These are phyloP conservation scores for Netelia inedita DNA, from an alignment of 2,888 invertebrate genomes.

Conservation along the genomic window DNA sequence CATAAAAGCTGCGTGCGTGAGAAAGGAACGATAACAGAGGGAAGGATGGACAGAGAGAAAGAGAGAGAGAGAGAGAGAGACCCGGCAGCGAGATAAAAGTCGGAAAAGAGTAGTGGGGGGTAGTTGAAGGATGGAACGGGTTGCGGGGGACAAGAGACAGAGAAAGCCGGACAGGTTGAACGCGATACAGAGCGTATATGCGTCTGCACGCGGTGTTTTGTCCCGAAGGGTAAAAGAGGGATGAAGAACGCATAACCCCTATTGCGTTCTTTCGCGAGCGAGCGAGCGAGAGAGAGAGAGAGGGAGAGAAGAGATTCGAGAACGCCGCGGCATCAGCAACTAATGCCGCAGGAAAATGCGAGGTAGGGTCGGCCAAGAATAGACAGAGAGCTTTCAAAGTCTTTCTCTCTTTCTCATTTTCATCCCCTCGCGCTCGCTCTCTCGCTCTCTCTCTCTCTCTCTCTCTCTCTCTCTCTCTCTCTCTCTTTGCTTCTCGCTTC, in stretches of 20 bases:
- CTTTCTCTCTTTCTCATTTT: constrained; percentile 12
- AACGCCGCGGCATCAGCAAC: constrained; percentile 32
- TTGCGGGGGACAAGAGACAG: constrained; percentile 35
- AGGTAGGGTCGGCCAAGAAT: constrained; percentile 43
- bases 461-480: constrained; percentile 9
- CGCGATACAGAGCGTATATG: constrained; percentile 17
- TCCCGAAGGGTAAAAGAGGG: constrained; percentile 27
- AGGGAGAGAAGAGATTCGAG: neutral
- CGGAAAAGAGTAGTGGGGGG: constrained; percentile 43
- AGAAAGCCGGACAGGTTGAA: constrained; percentile 37
- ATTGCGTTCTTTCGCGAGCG: neutral
- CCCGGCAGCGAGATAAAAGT: constrained; percentile 59
- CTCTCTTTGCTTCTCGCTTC: constrained; percentile 7
- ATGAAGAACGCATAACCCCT: constrained; percentile 9
- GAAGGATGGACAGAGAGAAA: neutral
- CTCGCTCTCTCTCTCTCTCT: constrained; percentile 26
- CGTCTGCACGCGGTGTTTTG: constrained; percentile 23
- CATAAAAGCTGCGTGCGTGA: constrained; percentile 58
- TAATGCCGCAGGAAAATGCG: constrained; percentile 27
- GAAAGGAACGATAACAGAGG: constrained; percentile 30
- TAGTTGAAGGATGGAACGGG: constrained; percentile 45
- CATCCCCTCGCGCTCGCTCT: constrained; percentile 6
- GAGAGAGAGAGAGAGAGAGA: constrained; percentile 7
- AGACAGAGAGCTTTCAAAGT: constrained; percentile 46
- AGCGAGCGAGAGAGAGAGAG: neutral